These are phyloP conservation scores for Macrophya alboannulata DNA, from an alignment of 2,888 invertebrate genomes.

Conservation along the genomic window DNA sequence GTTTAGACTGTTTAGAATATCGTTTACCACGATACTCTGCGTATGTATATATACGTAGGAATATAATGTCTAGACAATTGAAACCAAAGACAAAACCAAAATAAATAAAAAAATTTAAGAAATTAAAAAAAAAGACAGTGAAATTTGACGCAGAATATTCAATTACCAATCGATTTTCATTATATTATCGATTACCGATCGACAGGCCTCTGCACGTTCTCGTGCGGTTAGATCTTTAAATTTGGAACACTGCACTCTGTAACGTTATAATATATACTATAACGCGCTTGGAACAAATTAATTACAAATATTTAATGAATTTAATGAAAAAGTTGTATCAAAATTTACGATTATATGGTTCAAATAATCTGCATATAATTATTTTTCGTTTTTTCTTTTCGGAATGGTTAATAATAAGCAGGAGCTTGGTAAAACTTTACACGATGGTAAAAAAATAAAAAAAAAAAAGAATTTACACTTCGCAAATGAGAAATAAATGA, in stretches of 20 bases:
- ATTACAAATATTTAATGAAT: background rate
- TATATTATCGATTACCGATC: slow-evolving; percentile 10
- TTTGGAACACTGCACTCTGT: background rate
- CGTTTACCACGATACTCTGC: background rate
- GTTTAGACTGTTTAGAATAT: background rate
- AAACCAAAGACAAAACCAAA: background rate
- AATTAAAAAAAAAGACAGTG: background rate
- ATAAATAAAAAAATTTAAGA: too few relatives aligned
- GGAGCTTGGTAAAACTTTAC: too few relatives aligned
- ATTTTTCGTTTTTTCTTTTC: background rate
- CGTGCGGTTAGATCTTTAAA: background rate
- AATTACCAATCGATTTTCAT: slow-evolving; percentile 31
- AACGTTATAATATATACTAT: background rate
- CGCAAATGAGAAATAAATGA: background rate
- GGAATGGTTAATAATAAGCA: background rate
- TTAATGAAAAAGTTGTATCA: background rate
- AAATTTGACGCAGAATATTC: slow-evolving; percentile 31
- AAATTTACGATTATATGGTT: background rate
- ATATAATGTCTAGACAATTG: background rate
- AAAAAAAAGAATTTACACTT: too few relatives aligned
- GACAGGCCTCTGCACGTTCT: background rate
- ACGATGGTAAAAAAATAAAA: too few relatives aligned
- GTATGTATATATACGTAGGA: background rate
- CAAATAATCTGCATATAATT: background rate
- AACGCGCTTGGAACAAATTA: background rate